These are phyloP conservation scores for Sycophila texana DNA, from an alignment of 2,888 invertebrate species.

Conservation along the genomic window DNA sequence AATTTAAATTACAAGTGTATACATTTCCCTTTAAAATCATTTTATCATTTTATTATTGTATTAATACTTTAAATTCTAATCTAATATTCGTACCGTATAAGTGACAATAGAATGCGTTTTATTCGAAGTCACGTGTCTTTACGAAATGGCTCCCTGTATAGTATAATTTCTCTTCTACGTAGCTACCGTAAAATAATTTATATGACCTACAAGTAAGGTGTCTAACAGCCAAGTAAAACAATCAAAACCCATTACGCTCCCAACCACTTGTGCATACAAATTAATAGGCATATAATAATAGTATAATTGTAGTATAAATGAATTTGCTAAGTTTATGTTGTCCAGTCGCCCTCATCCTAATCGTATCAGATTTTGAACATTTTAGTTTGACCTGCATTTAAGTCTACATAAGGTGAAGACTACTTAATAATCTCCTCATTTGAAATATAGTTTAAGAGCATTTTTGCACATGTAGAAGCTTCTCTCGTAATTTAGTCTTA, in stretches of 20 bases:
- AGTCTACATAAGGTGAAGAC: conserved; percentile 20
- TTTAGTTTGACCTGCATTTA: conserved; percentile 20
- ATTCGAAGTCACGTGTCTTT: conserved; percentile 42
- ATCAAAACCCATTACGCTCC: conserved; percentile 50
- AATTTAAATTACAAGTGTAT: too few relatives aligned
- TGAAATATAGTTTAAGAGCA: too few relatives aligned
- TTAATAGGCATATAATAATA: conserved; percentile 50
- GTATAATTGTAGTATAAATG: too few relatives aligned
- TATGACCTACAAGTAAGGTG: conserved; percentile 10
- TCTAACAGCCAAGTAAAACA: conserved; percentile 34
- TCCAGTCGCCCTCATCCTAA: conserved; percentile 1
- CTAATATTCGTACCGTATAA: conserved; percentile 24
- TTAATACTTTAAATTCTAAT: too few relatives aligned
- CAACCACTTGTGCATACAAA: conserved; percentile 48
- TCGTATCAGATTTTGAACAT: conserved; percentile 35
- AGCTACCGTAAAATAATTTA: conserved; percentile 34
- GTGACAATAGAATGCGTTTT: conserved; percentile 35
- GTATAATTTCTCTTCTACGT: conserved; percentile 34
- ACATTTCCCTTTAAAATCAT: too few relatives aligned
- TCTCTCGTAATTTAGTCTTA: too few relatives aligned
- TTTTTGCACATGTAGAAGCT: too few relatives aligned
- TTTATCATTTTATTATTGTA: too few relatives aligned
- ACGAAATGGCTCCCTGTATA: conserved; percentile 21
- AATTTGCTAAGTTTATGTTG: conserved; percentile 39
- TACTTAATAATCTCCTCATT: conserved; percentile 9